Evolutionary conservation across 2,797 vertebrate species (phyloP), one percentile per base, ranked within the genome.

Genomic region (Natrix natrix): DNA sequence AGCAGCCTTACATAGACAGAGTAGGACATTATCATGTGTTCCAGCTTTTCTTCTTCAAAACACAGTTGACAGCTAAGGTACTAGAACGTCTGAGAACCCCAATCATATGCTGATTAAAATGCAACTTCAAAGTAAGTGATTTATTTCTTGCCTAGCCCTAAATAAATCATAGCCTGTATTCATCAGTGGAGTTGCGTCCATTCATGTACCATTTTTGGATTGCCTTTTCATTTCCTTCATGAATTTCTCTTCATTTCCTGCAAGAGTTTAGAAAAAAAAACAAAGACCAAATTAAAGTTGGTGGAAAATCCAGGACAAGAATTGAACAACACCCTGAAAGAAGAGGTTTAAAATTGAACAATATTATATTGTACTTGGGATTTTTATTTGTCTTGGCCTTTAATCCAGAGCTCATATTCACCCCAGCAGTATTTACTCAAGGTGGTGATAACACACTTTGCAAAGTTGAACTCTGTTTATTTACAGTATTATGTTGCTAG

Each of bases 371-470:
- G n/a, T 63, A 88, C 48, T 32, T 54, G 55, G n/a, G 54, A 13
- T 37, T 83, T 90, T 59, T 69, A 24, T 66, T 87, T 92, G 0
- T 59, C 28, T 48, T 5, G 90, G 32, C 5, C 74, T 91, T 94
- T 88, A 28, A 55, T n/a, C 3, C 11, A 88, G 87, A 89, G 89
- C 54, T 93, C 37, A 1, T 37, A 5, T 93, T 95, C 66, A 91
- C 37, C 92, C 59, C 61, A 28, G 86, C n/a, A 93, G 5, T 0
- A 86, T 97, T 97, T 97, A 52, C 94, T 93, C 52, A 97, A 95
- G 97, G 97, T 1, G 95, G 95, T 93, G 95, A 0, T 0, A 83
- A 86, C 14, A 93, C 60, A 91, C n/a, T 28, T 10, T 16, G 0
- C 54, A 32, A 20, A 94, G 96, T 1, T 92, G 59, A 57, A 24